phyloP scores from a whole-genome alignment of 2,113 vertebrate species.

The Hydropotes inermis region DNA sequence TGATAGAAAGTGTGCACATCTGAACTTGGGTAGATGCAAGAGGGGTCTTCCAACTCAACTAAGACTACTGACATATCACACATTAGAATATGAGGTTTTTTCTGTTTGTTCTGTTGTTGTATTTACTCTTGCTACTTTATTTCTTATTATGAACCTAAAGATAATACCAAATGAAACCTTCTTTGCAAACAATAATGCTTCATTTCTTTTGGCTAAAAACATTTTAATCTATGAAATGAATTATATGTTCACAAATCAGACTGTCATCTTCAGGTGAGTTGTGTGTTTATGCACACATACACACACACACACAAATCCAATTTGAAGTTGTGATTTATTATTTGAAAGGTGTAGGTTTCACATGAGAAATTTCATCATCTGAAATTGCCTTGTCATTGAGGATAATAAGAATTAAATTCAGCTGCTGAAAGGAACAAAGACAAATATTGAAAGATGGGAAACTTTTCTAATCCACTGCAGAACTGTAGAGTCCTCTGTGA shows the following conservation, averaged over 20 bases:
- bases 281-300: neutral
- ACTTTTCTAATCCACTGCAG: constrained; percentile 58
- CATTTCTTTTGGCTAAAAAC: constrained; percentile 20
- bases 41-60: neutral
- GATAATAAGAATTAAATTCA: constrained; percentile 74
- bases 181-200: neutral
- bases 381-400: constrained; percentile 60
- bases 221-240: constrained; percentile 50
- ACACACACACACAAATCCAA: neutral
- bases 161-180: constrained; percentile 16
- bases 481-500: constrained; percentile 36
- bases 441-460: constrained; percentile 61
- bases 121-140: neutral
- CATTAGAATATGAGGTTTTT: neutral
- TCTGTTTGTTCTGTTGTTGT: neutral
- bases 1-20: neutral
- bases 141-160: neutral
- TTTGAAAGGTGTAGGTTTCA: constrained; percentile 59
- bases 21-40: neutral
- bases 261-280: constrained; percentile 35
- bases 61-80: neutral
- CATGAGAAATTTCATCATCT: constrained; percentile 59
- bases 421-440: constrained; percentile 58
- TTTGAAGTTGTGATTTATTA: constrained; percentile 71
- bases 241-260: constrained; percentile 50